Evolutionary conservation across 2,113 vertebrate species (phyloP).

Genomic region (Pedionomus torquatus): DNA sequence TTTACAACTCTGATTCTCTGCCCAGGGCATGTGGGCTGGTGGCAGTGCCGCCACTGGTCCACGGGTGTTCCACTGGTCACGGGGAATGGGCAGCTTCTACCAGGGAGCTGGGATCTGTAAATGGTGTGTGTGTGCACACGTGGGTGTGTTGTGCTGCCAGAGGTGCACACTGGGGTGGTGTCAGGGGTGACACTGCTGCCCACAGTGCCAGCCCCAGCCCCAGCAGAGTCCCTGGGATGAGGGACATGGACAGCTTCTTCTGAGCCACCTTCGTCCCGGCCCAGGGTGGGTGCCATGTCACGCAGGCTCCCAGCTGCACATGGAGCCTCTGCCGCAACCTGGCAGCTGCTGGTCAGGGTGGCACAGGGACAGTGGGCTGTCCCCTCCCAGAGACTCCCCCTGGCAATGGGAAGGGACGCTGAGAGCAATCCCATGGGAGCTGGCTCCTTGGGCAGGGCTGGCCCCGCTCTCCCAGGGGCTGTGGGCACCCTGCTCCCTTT

Average conservation of each 20-base stretch:
- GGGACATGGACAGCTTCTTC: neutral
- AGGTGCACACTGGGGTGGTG: neutral
- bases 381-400: neutral
- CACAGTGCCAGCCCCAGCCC: neutral
- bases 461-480: neutral
- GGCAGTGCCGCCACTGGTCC: neutral
- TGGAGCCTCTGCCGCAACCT: neutral
- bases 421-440: rapidly evolving
- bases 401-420: neutral
- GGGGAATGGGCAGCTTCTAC: rapidly evolving
- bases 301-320: neutral
- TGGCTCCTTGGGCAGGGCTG: neutral
- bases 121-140: no score
- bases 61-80: rapidly evolving
- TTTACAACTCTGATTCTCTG: neutral
- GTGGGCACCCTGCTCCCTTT: neutral
- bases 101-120: rapidly evolving
- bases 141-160: neutral
- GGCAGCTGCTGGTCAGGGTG: neutral
- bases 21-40: neutral
- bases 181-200: rapidly evolving
- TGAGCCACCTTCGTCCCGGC: rapidly evolving
- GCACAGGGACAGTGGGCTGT: neutral
- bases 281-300: neutral
- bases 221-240: rapidly evolving